These are phyloP conservation scores for Scaptomyza parva DNA, from an alignment of 2,888 invertebrate genomes.

Conservation along the genomic window DNA sequence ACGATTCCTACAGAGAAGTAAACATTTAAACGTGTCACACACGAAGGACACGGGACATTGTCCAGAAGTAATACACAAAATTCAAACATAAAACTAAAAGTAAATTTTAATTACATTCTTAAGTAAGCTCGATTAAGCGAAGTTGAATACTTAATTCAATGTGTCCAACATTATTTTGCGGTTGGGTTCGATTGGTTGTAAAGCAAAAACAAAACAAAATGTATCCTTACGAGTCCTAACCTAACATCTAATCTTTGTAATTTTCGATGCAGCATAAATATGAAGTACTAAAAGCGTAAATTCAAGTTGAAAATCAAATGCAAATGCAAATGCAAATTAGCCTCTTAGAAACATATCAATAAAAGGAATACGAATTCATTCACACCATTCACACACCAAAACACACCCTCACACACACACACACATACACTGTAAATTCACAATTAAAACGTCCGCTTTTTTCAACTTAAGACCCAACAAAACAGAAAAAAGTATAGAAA, in stretches of 20 bases:
- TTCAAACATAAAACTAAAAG: conserved; percentile 24
- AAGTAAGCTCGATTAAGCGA: conserved; percentile 16
- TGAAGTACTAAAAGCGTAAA: conserved; percentile 20
- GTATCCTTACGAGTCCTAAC: conserved; percentile 22
- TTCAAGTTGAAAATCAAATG: conserved; percentile 60
- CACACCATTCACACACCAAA: conserved; percentile 26
- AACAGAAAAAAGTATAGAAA: conserved; percentile 15
- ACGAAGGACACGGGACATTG: conserved; percentile 28
- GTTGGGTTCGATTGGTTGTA: conserved; percentile 43
- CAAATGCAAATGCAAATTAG: too few species aligned
- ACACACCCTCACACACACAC: conserved; percentile 23
- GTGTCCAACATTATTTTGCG: conserved; percentile 32
- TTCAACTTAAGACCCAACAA: conserved; percentile 53
- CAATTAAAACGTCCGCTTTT: conserved; percentile 73
- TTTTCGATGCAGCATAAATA: conserved; percentile 29
- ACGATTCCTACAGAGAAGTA: conserved; percentile 48
- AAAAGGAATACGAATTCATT: conserved; percentile 65
- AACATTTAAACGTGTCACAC: conserved; percentile 23
- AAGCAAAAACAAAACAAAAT: conserved; percentile 13
- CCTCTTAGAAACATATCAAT: conserved; percentile 85
- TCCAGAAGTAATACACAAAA: conserved; percentile 13
- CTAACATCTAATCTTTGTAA: conserved; percentile 47
- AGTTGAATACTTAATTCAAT: conserved; percentile 9
- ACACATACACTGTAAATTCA: conserved; percentile 67
- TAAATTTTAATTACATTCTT: conserved; percentile 30